Evolutionary conservation across 2,888 invertebrate species (phyloP), one percentile per base, ranked within the genome.

Genomic region (Eretmocerus hayati): DNA sequence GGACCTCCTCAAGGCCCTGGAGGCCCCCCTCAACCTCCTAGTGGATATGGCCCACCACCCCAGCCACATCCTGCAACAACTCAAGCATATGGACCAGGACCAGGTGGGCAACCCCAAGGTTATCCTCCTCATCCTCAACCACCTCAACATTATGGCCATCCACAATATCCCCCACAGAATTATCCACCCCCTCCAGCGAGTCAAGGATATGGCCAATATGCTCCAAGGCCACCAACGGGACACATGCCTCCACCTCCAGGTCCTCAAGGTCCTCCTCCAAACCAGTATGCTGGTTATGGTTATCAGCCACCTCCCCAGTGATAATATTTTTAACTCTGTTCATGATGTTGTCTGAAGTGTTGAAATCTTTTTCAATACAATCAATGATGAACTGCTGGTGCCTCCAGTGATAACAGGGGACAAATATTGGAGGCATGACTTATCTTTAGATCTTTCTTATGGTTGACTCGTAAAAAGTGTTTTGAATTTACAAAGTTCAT

Each of bases 291-390:
- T 6, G 84, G 86, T 32, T 88, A 87, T 66, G 82, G 85, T 42
- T 87, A 87, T 65, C 87, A 88, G 62, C 88, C 88, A 53, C 85
- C 87, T 42, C 78, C 82, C 23, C 84, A 84, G 67, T 84, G 80
- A 62, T 26, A 35, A 32, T 57, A 52, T 22, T 35, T 33, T 33
- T 9, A 15, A n/a, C 15, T n/a, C 33, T 33, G 15, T n/a, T 9
- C 11, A n/a, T 33, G 9, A 33, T 33, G 5, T 33, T 33, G 11
- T 13, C 8, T 30, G 30, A 30, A 30, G 30, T 9, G 30, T 30
- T 9, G 30, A 9, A 22, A 39, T 23, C 18, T 15, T n/a, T 39
- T 22, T 23, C 21, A n/a, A 22, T 22, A 26, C 26, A 26, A 33
- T 9, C 33, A 33, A 33, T 33, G 11, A 13, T 33, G 33, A 33